These are phyloP conservation scores for Lutjanus campechanus DNA, from an alignment of 2,797 vertebrate species.

Conservation along the genomic window DNA sequence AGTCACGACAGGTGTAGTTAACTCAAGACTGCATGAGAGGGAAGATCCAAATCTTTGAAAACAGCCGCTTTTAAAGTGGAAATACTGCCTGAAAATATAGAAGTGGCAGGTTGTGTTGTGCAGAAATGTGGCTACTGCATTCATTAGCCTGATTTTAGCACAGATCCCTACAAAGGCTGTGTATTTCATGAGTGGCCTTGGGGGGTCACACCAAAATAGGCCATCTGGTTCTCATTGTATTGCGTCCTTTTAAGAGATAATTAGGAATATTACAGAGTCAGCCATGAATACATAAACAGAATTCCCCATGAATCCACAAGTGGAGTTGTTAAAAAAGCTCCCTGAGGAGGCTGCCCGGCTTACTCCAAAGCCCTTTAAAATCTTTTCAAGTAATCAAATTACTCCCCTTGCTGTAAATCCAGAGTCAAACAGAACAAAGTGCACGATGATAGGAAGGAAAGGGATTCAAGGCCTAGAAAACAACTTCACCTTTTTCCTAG, in stretches of 20 bases:
- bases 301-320: slow-evolving; percentile 64
- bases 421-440: slow-evolving; percentile 54
- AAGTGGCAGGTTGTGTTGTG: slow-evolving; percentile 45
- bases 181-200: slow-evolving; percentile 70
- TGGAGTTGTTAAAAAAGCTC: slow-evolving; percentile 56
- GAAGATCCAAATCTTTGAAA: neutral
- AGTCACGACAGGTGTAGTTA: slow-evolving; percentile 45
- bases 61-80: slow-evolving; percentile 14
- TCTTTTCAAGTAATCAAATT: slow-evolving; percentile 47
- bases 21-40: slow-evolving; percentile 20
- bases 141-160: slow-evolving; percentile 74
- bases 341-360: slow-evolving; percentile 35
- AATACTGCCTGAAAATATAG: slow-evolving; percentile 55
- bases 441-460: slow-evolving; percentile 50
- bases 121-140: slow-evolving; percentile 64
- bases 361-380: slow-evolving; percentile 39
- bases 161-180: slow-evolving; percentile 64
- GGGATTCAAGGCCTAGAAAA: slow-evolving; percentile 49
- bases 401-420: slow-evolving; percentile 34
- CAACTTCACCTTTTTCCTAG: slow-evolving; percentile 50
- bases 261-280: slow-evolving; percentile 78
- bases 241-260: slow-evolving; percentile 74
- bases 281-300: slow-evolving; percentile 72
- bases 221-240: slow-evolving; percentile 78
- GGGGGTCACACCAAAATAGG: slow-evolving; percentile 64